phyloP scores from a whole-genome alignment of 23 tunicate genomes.

The Trididemnum nubilum region DNA sequence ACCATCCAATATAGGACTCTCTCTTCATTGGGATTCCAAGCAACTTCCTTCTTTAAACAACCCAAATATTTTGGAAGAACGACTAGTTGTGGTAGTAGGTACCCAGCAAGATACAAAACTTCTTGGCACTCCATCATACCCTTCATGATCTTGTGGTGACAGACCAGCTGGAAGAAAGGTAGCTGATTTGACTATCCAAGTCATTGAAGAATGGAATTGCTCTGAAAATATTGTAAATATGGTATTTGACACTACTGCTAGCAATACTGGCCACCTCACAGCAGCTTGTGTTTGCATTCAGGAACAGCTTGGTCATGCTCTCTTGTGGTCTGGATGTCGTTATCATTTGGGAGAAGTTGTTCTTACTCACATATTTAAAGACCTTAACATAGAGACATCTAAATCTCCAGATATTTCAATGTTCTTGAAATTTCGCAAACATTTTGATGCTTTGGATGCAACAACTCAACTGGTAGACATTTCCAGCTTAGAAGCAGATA shows the following conservation, averaged over 20 bases:
- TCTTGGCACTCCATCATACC: too few species aligned
- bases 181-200: neutral
- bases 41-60: too few species aligned
- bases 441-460: neutral
- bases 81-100: too few species aligned
- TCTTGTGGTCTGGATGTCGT: slow-evolving; percentile 29
- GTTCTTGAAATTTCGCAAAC: slow-evolving; percentile 15
- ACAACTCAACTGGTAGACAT: neutral
- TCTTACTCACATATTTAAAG: slow-evolving; percentile 11
- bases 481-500: neutral
- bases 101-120: too few species aligned
- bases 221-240: neutral
- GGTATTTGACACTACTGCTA: slow-evolving; percentile 25
- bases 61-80: too few species aligned
- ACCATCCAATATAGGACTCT: too few species aligned
- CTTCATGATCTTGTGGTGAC: neutral
- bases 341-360: slow-evolving; percentile 6
- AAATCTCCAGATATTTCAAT: slow-evolving; percentile 12
- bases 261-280: slow-evolving; percentile 34
- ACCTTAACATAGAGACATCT: slow-evolving; percentile 17
- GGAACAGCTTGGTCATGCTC: slow-evolving; percentile 21
- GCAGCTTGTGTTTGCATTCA: slow-evolving; percentile 28
- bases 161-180: slow-evolving; percentile 4
- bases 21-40: too few species aligned
- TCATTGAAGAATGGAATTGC: slow-evolving; percentile 6